phyloP scores from a whole-genome alignment of 2,113 vertebrate species.

The Lucifuga dentata region DNA sequence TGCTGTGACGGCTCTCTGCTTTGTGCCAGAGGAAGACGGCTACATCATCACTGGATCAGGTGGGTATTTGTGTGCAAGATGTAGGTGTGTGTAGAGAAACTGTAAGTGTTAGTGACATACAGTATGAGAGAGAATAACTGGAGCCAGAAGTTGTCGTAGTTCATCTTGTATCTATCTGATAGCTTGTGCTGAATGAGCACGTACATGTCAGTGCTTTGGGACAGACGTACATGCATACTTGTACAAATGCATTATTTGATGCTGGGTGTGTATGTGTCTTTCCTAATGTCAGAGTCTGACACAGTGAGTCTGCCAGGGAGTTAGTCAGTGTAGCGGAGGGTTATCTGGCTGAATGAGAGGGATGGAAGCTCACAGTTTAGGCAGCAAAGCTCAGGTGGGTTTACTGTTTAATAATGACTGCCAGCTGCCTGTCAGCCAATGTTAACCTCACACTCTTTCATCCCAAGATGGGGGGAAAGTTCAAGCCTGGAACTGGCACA shows the following conservation, averaged over 20 bases:
- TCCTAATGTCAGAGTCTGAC: conserved; percentile 29
- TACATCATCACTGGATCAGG: conserved; percentile 85
- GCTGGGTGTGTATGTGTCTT: not conserved
- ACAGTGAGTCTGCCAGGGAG: conserved; percentile 31
- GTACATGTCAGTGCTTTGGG: not conserved
- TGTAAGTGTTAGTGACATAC: conserved; percentile 2
- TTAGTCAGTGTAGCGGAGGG: conserved; percentile 24
- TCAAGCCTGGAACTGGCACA: conserved; percentile 85
- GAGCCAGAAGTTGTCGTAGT: conserved; percentile 1
- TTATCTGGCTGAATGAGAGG: conserved; percentile 40
- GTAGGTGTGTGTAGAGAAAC: not conserved
- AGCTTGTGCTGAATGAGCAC: not conserved
- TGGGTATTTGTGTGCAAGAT: conserved; percentile 42
- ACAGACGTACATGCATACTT: not conserved
- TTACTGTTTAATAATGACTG: conserved; percentile 63
- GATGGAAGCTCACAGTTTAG: conserved; percentile 51
- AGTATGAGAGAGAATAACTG: conserved; percentile 19
- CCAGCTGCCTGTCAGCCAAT: conserved; percentile 61
- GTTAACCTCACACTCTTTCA: conserved; percentile 70
- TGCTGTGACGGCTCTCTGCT: conserved; percentile 80
- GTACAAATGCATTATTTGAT: conserved; percentile 1
- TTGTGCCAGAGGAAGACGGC: conserved; percentile 79
- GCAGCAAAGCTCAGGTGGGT: conserved; percentile 70
- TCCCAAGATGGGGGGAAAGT: conserved; percentile 85
- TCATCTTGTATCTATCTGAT: not conserved